Base-by-base conservation (phyloP, 2,888 invertebrate species). In the Napeogenes sylphis region DNA sequence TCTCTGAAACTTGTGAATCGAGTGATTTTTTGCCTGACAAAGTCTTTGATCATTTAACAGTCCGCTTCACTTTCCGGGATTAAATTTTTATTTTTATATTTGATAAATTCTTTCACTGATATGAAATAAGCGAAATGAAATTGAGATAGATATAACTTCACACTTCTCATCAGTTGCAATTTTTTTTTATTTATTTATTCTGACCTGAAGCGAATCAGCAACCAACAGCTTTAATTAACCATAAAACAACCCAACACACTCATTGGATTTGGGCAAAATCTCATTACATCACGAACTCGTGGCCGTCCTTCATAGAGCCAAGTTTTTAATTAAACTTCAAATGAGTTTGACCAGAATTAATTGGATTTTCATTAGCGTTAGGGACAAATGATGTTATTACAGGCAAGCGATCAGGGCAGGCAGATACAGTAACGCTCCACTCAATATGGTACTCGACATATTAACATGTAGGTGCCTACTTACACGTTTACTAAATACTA, bases 281-380 rank as follows among this genome's bases (percentile, higher is more conserved):
- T 84, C 86, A 88, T 89, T 89, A 86, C 84, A 84, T 85, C 83
- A 82, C 82, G 79, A 77, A 80, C 77, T 79, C 81, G 78, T 74
- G 77, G 73, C 76, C 76, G 75, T 82, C 81, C 83, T 76, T 81
- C 79, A 76, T 72, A 79, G 76, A 73, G 74, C 78, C 75, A 84
- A 88, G 85, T 87, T 90, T 90, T 90, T 87, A 89, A 90, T 89
- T 90, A 88, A 90, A 90, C 87, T 90, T 89, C 82, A 78, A 88
- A 89, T 87, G 89, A 89, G 89, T 90, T 87, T 80, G 83, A 84
- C 80, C 81, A 74, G 80, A 86, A 89, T 90, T 90, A 90, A 90
- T 90, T 87, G 87, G 87, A 85, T 87, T 89, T 90, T 88, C 89
- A 90, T 89, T 88, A 90, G 86, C 82, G 85, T 82, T 85, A 80